Base-by-base conservation (phyloP, 2,888 invertebrate genomes). In the Listrodromus nycthemerus region DNA sequence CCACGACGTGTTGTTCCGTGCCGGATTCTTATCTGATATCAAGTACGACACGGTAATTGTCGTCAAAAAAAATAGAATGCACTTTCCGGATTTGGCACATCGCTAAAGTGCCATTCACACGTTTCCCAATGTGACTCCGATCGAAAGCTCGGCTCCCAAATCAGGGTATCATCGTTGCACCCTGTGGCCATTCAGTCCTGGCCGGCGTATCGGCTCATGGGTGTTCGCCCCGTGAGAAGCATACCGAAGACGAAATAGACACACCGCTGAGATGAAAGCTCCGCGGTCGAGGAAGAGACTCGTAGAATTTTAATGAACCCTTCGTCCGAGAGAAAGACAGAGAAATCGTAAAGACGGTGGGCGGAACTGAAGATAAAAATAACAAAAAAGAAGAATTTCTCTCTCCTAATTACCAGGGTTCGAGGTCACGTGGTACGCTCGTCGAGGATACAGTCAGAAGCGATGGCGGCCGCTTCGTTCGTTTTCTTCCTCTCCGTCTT, bases 341-440 rank as follows among this genome's bases (percentile, higher is more conserved):
- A 69, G 58, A 69, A 75, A 70, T 55, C 16, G n/a, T 24, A 71
- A 70, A 66, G 55, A 61, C 21, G 66, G 48, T 27, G 45, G 37
- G 33, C 10, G 65, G 27, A 16, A 16, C 27, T 1, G 52, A 6
- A 33, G 24, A 37, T 6, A 70, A 21, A 61, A 45, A 10, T n/a
- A 41, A 21, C 24, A 52, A 61, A 58, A 10, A 19, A 45, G 55
- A 58, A 77, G 27, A 58, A 73, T 21, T 67, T 71, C 45, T 78
- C 78, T 84, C 78, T 84, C 80, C 84, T 84, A 84, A 84, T 84
- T 84, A 84, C 84, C 78, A 70, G 58, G 80, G 69, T 70, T 78
- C 65, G 65, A 81, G 70, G 77, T 65, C 74, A 58, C 78, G 67
- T 21, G 52, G 70, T 21, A 30, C 24, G 30, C 21, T 52, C 21